phyloP scores from a whole-genome alignment of 2,113 vertebrate species.

The Pelvicachromis taeniatus region DNA sequence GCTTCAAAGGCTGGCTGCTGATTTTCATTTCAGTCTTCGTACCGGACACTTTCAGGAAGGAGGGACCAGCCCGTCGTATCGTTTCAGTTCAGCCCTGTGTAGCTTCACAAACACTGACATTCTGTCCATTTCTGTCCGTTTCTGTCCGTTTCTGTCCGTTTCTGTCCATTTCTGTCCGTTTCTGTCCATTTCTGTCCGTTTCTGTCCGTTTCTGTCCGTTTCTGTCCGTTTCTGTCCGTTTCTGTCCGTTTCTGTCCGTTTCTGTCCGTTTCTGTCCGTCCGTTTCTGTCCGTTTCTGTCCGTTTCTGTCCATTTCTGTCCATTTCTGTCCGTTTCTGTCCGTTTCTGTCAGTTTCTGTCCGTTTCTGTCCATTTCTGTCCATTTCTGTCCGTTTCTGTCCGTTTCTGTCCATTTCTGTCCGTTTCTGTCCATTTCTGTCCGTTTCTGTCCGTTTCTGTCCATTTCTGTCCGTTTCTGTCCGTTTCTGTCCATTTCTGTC shows the following conservation, averaged over 20 bases:
- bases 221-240: background rate
- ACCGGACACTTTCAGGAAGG: background rate
- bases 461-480: too few relatives aligned
- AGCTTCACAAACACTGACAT: background rate
- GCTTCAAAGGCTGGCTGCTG: accelerated
- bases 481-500: background rate
- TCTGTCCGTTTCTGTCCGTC: background rate
- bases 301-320: background rate
- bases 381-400: too few relatives aligned
- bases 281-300: too few relatives aligned
- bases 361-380: background rate
- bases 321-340: background rate
- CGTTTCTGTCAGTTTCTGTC: too few relatives aligned
- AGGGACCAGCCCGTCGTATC: background rate
- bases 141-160: too few relatives aligned
- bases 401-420: background rate
- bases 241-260: background rate
- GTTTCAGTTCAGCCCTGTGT: background rate
- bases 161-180: background rate
- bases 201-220: background rate
- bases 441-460: background rate
- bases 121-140: background rate
- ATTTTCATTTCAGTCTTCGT: background rate
- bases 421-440: background rate
- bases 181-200: background rate